These are phyloP conservation scores for Empis livida DNA, from an alignment of 2,888 invertebrate species.

Conservation along the genomic window DNA sequence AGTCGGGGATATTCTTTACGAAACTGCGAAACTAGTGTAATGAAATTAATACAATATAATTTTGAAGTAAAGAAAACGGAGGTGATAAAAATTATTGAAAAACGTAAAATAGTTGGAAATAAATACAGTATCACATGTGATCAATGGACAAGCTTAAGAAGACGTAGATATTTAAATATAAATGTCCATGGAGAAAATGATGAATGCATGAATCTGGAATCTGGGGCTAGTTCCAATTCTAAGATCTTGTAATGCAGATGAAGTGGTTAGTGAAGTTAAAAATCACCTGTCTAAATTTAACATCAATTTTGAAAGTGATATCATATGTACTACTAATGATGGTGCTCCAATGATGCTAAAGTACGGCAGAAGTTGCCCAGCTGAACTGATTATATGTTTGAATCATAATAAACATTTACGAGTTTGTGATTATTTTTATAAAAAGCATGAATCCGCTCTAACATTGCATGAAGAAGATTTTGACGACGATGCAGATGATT, in stretches of 20 bases:
- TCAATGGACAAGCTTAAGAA: neutral
- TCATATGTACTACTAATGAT: slow-evolving; percentile 2
- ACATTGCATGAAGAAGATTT: slow-evolving; percentile 1
- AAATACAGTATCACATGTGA: neutral
- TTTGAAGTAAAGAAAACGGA: no score
- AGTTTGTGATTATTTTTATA: slow-evolving; percentile 2
- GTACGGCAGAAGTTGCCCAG: neutral
- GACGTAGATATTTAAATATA: slow-evolving; percentile 2
- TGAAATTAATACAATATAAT: neutral
- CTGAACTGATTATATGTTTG: slow-evolving; percentile 1
- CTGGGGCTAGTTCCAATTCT: slow-evolving; percentile 2
- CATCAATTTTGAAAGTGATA: neutral
- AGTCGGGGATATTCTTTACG: neutral
- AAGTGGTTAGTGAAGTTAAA: slow-evolving; percentile 1
- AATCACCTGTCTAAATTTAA: slow-evolving; percentile 2
- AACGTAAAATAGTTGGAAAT: neutral
- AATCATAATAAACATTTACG: slow-evolving; percentile 1
- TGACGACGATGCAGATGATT: neutral
- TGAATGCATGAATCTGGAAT: slow-evolving; percentile 3
- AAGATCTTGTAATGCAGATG: slow-evolving; percentile 3
- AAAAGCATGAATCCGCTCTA: slow-evolving; percentile 2
- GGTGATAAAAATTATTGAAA: neutral
- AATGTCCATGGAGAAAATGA: slow-evolving; percentile 1
- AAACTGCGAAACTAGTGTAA: neutral
- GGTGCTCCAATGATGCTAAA: slow-evolving; percentile 1